Evolutionary conservation across 2,888 invertebrate species (phyloP).

Genomic region (Coecobrya sp.): DNA sequence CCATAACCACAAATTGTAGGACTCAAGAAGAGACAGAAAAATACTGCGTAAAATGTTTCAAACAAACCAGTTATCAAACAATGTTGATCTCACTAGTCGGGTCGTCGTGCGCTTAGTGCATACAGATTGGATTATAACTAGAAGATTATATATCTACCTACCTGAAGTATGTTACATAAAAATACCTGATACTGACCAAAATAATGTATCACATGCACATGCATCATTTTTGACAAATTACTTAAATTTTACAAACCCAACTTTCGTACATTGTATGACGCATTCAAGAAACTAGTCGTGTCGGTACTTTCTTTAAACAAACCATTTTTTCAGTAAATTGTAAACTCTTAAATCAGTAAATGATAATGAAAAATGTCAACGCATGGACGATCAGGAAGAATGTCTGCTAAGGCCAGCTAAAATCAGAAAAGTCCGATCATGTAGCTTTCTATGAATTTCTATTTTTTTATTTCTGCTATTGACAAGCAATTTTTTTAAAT

Average conservation of each 20-base stretch:
- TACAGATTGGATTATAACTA: conserved; percentile 1
- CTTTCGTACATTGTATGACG: too few species aligned
- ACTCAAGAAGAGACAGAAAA: too few species aligned
- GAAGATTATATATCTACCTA: background rate
- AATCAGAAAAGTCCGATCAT: too few species aligned
- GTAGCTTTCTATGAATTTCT: background rate
- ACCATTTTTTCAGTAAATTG: too few species aligned
- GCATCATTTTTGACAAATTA: background rate
- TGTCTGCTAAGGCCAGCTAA: too few species aligned
- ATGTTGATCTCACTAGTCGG: background rate
- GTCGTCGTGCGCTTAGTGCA: background rate
- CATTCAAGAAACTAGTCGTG: too few species aligned
- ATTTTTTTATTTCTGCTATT: background rate
- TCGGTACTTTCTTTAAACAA: too few species aligned
- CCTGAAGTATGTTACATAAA: background rate
- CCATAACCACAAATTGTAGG: background rate
- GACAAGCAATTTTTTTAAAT: too few species aligned
- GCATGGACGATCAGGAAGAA: background rate
- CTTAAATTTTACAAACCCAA: background rate
- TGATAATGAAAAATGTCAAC: background rate
- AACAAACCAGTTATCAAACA: background rate
- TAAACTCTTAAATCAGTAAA: too few species aligned
- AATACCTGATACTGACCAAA: background rate
- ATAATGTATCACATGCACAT: background rate
- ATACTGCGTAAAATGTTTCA: background rate